phyloP scores from a whole-genome alignment of 1,140 invertebrate species.

The Nebria ingens region DNA sequence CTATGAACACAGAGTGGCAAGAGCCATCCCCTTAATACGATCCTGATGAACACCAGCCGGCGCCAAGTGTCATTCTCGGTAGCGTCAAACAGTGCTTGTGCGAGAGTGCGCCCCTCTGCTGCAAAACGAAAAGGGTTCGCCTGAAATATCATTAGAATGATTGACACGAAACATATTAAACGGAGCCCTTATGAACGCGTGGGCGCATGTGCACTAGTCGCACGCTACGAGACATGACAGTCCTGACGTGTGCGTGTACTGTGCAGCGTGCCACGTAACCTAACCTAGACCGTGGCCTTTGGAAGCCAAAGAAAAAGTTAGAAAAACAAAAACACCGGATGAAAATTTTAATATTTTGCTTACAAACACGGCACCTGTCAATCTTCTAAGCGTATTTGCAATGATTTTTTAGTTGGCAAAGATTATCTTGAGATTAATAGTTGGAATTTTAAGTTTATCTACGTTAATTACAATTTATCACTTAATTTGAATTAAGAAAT shows the following conservation, averaged over 20 bases:
- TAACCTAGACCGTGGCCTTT: background rate
- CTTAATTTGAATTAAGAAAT: no score
- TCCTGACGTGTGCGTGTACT: no score
- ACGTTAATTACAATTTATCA: no score
- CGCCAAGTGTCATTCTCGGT: conserved; percentile 21
- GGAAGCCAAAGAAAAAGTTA: background rate
- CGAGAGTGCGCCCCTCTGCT: conserved; percentile 14
- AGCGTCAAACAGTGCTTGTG: conserved; percentile 18
- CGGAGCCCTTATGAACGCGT: conserved; percentile 18
- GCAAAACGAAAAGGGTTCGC: conserved; percentile 30
- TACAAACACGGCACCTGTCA: background rate
- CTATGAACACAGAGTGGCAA: no score
- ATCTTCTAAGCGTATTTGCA: background rate
- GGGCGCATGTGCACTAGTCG: background rate
- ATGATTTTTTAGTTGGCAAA: background rate
- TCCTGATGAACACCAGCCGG: conserved; percentile 24
- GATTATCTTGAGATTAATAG: no score
- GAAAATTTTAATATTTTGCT: background rate
- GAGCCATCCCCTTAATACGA: no score
- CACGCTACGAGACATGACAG: no score
- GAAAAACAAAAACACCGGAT: background rate
- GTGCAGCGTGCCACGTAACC: background rate
- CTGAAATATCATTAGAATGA: conserved; percentile 32
- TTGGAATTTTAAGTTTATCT: no score
- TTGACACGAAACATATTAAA: conserved; percentile 32